Evolutionary conservation across 2,113 vertebrate genomes (phyloP), one percentile per base, ranked within the genome.

Genomic region (Pedetes capensis): DNA sequence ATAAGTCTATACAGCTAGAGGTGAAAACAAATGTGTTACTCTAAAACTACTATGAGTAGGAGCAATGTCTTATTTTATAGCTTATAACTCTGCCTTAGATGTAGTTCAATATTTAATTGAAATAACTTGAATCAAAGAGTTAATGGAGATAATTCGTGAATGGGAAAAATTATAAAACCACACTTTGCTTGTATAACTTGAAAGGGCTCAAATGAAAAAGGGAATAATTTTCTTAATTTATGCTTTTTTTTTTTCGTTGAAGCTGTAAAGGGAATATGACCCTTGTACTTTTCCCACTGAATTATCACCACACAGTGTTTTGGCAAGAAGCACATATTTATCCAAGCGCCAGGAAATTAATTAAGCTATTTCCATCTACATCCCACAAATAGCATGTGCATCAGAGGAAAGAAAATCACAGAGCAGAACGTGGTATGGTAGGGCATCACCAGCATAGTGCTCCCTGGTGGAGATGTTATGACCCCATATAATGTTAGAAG

Each of bases 181-280:
- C 42, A 75, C 74, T 94, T 61, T 68, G 12, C 55, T 82, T 86
- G 57, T 7, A 53, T 69, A 90, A 86, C 63, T 71, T 64, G 3
- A 34, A 88, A 93, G 37, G 55, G 74, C 29, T 86, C 17, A 87
- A 80, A 49, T 81, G 23, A 32, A 74, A 92, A 95, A 89, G 22
- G 51, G 20, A 75, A 55, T 81, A 53, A 66, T 92, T 78, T 87
- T 27, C 23, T 92, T 89, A 92, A 90, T 83, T 82, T 74, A 78
- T 34, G 23, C 14, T 89, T 57, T 63, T 91, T 86, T 63, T 22
- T 74, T n/a, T n/a, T n/a, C n/a, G n/a, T 75, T 79, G 47, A 42
- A 71, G 64, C 29, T 27, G 3, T 55, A 83, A 93, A 93, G 44
- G 64, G 44, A 49, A 82, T 7, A 89, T 44, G 51, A 78, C 23